Evolutionary conservation across 2,797 vertebrate genomes (phyloP).

Genomic region (Manis crassicaudata): DNA sequence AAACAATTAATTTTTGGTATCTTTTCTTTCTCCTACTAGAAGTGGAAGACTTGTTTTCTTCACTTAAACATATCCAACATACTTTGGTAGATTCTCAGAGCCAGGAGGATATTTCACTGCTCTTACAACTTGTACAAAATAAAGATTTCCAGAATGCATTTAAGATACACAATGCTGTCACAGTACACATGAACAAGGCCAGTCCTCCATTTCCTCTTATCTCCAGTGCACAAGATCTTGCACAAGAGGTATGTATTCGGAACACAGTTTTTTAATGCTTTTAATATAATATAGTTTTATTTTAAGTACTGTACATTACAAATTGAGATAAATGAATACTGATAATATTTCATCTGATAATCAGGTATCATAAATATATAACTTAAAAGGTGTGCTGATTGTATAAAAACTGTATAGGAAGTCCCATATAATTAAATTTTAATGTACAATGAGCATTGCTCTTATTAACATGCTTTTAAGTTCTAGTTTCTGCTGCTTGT

Average conservation of each 20-base stretch:
- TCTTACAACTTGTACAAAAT: slow-evolving; percentile 96
- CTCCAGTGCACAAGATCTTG: slow-evolving; percentile 91
- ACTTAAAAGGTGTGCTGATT: not conserved
- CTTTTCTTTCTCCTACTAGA: slow-evolving; percentile 88
- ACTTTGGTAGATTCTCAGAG: slow-evolving; percentile 95
- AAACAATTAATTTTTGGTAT: slow-evolving; percentile 61
- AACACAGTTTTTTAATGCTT: slow-evolving; percentile 37
- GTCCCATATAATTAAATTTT: slow-evolving; percentile 16
- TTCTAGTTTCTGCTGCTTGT: slow-evolving; percentile 12
- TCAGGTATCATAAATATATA: not conserved
- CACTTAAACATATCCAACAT: slow-evolving; percentile 95
- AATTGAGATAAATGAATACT: slow-evolving; percentile 24
- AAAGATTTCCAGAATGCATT: slow-evolving; percentile 97
- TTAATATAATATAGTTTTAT: slow-evolving; percentile 13
- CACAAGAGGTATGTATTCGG: slow-evolving; percentile 92
- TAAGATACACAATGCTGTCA: slow-evolving; percentile 96
- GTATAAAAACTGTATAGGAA: not conserved
- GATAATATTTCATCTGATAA: slow-evolving; percentile 38
- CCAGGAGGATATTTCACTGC: slow-evolving; percentile 94
- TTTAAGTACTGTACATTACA: slow-evolving; percentile 37
- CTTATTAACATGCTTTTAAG: slow-evolving; percentile 28
- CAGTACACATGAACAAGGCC: slow-evolving; percentile 94
- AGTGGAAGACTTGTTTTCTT: slow-evolving; percentile 95
- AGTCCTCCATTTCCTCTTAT: slow-evolving; percentile 96
- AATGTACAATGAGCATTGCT: not conserved